These are phyloP conservation scores for Carlito syrichta DNA, from an alignment of 2,113 vertebrate species.

Conservation along the genomic window DNA sequence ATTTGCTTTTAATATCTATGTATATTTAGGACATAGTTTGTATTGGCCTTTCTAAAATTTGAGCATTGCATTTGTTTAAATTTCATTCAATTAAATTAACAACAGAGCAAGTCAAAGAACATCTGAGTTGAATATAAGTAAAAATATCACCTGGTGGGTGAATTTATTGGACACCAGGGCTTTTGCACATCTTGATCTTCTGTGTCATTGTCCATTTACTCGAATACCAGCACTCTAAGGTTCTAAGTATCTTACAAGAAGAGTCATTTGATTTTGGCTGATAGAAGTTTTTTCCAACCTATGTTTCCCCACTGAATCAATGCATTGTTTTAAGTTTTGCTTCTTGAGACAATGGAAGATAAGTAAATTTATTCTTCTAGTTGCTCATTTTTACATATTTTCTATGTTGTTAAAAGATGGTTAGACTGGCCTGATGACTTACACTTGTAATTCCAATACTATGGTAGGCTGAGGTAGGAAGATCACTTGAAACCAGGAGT, in stretches of 20 bases:
- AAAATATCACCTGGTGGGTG: not conserved
- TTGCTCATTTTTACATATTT: not conserved
- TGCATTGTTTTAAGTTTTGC: not conserved
- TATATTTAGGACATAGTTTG: not conserved
- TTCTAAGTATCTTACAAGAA: not conserved
- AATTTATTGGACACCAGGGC: not conserved
- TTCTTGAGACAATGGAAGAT: not conserved
- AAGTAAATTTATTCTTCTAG: not conserved
- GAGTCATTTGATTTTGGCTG: not conserved
- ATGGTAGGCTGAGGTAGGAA: too few relatives aligned
- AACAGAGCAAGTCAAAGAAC: not conserved
- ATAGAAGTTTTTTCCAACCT: not conserved
- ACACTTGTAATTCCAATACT: too few relatives aligned
- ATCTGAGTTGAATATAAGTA: not conserved
- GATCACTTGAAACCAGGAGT: too few relatives aligned
- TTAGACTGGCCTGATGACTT: too few relatives aligned
- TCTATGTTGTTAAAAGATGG: not conserved
- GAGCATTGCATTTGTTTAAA: not conserved
- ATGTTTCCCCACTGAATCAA: not conserved
- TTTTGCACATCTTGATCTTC: not conserved
- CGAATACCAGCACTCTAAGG: fast-evolving
- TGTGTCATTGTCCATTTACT: not conserved
- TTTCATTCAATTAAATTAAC: not conserved
- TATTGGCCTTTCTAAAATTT: not conserved
- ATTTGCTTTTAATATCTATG: not conserved